Evolutionary conservation across 1,140 invertebrate genomes (phyloP).

Genomic region (Drosophila albomicans): DNA sequence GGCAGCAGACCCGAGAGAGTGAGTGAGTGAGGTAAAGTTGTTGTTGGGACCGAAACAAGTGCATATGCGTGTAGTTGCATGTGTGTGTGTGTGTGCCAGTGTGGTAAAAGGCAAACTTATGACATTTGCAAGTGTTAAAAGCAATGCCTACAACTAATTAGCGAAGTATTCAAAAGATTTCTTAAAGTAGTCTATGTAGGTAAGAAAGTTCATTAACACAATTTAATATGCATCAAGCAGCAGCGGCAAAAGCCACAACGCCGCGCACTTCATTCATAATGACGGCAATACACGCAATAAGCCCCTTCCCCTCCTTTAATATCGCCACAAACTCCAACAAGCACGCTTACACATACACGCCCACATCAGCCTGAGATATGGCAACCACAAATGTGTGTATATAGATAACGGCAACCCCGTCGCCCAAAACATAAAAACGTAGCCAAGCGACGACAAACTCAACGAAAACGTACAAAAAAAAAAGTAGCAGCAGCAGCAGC

Average conservation of each 20-base stretch:
- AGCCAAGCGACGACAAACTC: conserved; percentile 68
- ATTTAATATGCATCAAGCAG: conserved; percentile 47
- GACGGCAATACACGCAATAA: conserved; percentile 33
- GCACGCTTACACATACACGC: conserved; percentile 21
- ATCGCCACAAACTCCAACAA: conserved; percentile 8
- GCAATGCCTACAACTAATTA: conserved; percentile 57
- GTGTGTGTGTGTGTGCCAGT: conserved; percentile 1
- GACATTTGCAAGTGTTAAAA: conserved; percentile 60
- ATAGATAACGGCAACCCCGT: conserved; percentile 76
- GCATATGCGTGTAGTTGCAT: conserved; percentile 41
- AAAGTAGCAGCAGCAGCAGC: conserved; percentile 67
- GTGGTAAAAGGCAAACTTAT: conserved; percentile 45
- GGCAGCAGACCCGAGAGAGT: conserved; percentile 11
- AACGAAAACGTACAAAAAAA: conserved; percentile 17
- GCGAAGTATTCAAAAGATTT: conserved; percentile 13
- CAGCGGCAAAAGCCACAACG: conserved; percentile 17
- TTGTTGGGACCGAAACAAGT: conserved; percentile 59
- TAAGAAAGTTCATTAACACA: conserved; percentile 73
- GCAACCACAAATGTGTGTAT: conserved; percentile 66
- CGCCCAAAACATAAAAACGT: conserved; percentile 61
- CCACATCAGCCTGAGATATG: conserved; percentile 40
- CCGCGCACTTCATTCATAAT: conserved; percentile 69
- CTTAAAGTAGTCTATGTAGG: conserved; percentile 10
- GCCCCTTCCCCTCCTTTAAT: neutral
- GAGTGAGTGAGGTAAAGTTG: conserved; percentile 1